These are phyloP conservation scores for Squalus acanthias DNA, from an alignment of 2,797 vertebrate species.

Conservation along the genomic window DNA sequence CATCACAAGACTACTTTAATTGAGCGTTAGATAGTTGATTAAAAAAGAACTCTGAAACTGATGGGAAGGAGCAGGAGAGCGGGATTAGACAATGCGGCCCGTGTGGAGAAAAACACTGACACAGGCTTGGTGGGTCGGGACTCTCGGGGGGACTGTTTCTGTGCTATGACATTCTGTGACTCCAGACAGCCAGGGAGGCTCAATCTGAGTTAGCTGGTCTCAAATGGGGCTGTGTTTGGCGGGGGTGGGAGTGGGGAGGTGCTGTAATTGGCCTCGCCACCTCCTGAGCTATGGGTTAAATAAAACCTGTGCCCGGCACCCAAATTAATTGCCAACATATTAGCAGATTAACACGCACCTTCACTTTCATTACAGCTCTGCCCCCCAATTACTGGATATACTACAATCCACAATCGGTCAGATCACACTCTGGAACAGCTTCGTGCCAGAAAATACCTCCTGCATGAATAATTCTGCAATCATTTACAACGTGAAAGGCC, in stretches of 20 bases:
- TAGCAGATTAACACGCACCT: constrained; percentile 23
- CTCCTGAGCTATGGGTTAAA: not conserved
- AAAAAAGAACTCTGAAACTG: not conserved
- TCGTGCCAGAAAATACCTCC: constrained; percentile 30
- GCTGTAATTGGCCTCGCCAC: not conserved
- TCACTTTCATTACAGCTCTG: constrained; percentile 15
- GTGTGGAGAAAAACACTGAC: not conserved
- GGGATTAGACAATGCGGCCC: not conserved
- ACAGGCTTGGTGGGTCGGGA: not conserved
- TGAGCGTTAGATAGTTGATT: not conserved
- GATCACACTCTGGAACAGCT: constrained; percentile 15
- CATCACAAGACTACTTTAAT: not conserved
- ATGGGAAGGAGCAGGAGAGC: not conserved
- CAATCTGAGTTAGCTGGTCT: not conserved
- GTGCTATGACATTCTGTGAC: not conserved
- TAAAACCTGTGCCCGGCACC: not conserved
- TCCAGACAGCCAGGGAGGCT: not conserved
- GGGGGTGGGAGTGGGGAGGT: not conserved
- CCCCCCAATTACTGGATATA: not conserved
- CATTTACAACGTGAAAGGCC: constrained; percentile 34
- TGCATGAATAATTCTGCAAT: constrained; percentile 38
- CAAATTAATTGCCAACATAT: not conserved
- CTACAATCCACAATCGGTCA: constrained; percentile 18
- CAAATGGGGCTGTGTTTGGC: not conserved
- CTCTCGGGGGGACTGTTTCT: too few species aligned